Percentiles rank a stretch among this genome's conserved stretches.
These are phyloP conservation scores for Platorchestia sp. DNA, from an alignment of 1,140 invertebrate species.

Conservation along the genomic window DNA sequence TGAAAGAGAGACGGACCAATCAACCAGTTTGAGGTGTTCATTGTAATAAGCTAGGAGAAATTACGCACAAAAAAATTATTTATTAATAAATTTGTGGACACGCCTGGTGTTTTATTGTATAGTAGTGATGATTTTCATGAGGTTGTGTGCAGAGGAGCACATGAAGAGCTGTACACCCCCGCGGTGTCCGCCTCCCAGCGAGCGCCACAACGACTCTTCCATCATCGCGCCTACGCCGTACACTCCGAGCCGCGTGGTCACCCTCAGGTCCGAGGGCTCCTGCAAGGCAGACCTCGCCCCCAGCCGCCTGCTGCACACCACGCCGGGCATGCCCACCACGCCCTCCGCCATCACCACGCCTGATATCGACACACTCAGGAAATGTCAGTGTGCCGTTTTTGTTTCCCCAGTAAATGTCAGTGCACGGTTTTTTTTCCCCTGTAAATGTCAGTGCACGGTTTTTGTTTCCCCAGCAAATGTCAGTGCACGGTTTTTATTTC, in stretches of 20 bases:
- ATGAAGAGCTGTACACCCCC: background rate
- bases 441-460: too few relatives aligned
- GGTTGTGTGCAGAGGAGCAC: background rate
- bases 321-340: constrained; percentile 10
- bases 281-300: background rate
- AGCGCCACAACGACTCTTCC: constrained; percentile 9
- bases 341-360: constrained; percentile 59
- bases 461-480: too few relatives aligned
- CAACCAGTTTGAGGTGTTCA: too few relatives aligned
- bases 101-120: too few relatives aligned
- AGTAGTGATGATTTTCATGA: too few relatives aligned
- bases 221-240: constrained; percentile 18
- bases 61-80: too few relatives aligned
- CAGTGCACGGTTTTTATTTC: too few relatives aligned
- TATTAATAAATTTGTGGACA: too few relatives aligned
- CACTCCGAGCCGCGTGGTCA: constrained; percentile 11
- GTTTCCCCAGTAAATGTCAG: too few relatives aligned
- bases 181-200: background rate
- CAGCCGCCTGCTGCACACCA: constrained; percentile 19
- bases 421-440: too few relatives aligned
- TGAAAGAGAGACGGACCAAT: too few relatives aligned
- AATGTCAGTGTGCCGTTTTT: constrained; percentile 52
- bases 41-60: too few relatives aligned
- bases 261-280: constrained; percentile 18
- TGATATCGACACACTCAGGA: constrained; percentile 62